Evolutionary conservation across 2,797 vertebrate species (phyloP).

Genomic region (Pseudochaenichthys georgianus): DNA sequence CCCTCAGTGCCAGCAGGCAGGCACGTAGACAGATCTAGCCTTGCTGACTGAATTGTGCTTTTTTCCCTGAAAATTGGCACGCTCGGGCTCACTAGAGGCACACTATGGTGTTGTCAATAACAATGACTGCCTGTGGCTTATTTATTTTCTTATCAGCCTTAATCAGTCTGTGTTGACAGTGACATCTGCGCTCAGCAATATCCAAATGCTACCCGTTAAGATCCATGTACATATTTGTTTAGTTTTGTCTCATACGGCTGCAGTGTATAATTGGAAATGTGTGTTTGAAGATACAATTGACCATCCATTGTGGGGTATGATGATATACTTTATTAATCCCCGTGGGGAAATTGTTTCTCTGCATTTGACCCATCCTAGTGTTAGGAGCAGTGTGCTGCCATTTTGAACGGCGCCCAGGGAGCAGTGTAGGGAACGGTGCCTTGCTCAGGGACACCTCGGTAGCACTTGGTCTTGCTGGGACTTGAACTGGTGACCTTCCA

Average conservation of each 20-base stretch:
- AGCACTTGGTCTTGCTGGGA: no score
- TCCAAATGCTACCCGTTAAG: slow-evolving; percentile 74
- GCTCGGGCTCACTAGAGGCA: slow-evolving; percentile 74
- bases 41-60: slow-evolving; percentile 72
- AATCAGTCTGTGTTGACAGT: slow-evolving; percentile 84
- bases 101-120: slow-evolving; percentile 82
- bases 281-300: slow-evolving; percentile 61
- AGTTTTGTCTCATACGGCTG: slow-evolving; percentile 64
- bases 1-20: slow-evolving; percentile 72
- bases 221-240: slow-evolving; percentile 67
- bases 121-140: slow-evolving; percentile 80
- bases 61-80: slow-evolving; percentile 72
- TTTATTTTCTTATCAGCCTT: slow-evolving; percentile 83
- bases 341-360: no score
- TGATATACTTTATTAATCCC: no score
- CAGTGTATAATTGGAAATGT: slow-evolving; percentile 52
- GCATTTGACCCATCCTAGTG: no score
- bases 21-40: slow-evolving; percentile 64
- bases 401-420: no score
- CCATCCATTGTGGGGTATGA: slow-evolving; percentile 45
- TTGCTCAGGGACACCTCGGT: no score
- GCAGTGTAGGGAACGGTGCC: no score
- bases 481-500: no score
- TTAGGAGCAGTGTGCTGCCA: no score
- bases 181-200: slow-evolving; percentile 81